A percentile compares a stretch with the other conserved stretches of the same genome.
These are phyloP conservation scores for Drosophila busckii DNA, from an alignment of 1,140 invertebrate species.

Conservation along the genomic window DNA sequence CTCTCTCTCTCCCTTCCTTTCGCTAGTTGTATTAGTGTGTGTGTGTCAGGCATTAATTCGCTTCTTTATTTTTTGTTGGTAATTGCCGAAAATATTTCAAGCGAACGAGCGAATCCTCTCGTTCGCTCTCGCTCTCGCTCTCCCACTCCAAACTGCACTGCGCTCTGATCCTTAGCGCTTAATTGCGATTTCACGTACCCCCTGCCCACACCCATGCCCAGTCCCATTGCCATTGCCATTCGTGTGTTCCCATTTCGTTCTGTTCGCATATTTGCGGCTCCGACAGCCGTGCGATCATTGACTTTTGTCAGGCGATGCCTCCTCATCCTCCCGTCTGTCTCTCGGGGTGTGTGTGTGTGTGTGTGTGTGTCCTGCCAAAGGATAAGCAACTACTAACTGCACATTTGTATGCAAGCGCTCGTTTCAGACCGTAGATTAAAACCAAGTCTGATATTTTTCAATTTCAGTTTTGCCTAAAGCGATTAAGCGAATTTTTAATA, in stretches of 20 bases:
- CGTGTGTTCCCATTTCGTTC: slow-evolving; percentile 25
- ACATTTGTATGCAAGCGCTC: too few relatives aligned
- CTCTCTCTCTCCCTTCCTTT: neutral
- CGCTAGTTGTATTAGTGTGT: neutral
- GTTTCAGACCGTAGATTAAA: too few relatives aligned
- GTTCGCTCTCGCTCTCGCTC: neutral
- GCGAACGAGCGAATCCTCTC: slow-evolving; percentile 61
- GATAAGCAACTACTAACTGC: too few relatives aligned
- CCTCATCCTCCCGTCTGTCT: neutral
- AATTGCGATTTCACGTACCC: slow-evolving; percentile 63
- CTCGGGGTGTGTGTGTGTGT: neutral
- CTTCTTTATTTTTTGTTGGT: slow-evolving; percentile 72
- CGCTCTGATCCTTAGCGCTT: slow-evolving; percentile 39
- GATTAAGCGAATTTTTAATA: too few relatives aligned
- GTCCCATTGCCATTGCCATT: neutral
- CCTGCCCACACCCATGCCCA: slow-evolving; percentile 2
- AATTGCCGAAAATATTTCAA: slow-evolving; percentile 73
- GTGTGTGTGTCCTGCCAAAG: neutral
- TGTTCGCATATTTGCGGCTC: slow-evolving; percentile 34
- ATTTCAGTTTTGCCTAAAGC: too few relatives aligned
- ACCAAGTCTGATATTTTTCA: too few relatives aligned
- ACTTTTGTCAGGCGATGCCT: slow-evolving; percentile 57
- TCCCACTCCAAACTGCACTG: neutral
- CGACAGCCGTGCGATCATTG: slow-evolving; percentile 70
- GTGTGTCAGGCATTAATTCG: slow-evolving; percentile 56